A percentile compares a stretch with the other conserved stretches of the same genome.
These are phyloP conservation scores for Acestrorhynchus altus DNA, from an alignment of 2,797 vertebrate genomes.

Conservation along the genomic window DNA sequence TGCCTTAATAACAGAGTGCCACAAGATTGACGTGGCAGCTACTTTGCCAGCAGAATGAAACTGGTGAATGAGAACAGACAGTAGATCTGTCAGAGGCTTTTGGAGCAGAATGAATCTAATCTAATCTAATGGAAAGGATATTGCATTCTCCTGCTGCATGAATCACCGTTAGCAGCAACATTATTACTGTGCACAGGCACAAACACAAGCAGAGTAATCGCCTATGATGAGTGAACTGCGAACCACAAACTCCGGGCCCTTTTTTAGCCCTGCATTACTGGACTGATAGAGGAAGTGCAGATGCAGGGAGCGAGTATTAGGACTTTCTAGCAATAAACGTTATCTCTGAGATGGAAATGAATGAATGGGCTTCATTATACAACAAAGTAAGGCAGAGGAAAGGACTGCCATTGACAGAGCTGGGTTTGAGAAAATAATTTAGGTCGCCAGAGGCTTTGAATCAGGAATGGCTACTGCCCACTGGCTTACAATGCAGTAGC, in stretches of 20 bases:
- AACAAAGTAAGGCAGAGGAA: conserved; percentile 10
- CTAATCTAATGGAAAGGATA: conserved; percentile 57
- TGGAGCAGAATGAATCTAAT: conserved; percentile 50
- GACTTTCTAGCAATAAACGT: conserved; percentile 13
- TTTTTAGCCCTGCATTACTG: conserved; percentile 40
- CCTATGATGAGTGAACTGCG: conserved; percentile 46
- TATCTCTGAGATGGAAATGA: conserved; percentile 23
- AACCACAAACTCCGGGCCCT: conserved; percentile 33
- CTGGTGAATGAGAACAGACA: conserved; percentile 44
- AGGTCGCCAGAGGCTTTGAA: neutral
- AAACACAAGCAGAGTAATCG: conserved; percentile 48
- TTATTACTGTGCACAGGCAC: conserved; percentile 40
- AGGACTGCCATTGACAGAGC: conserved; percentile 12
- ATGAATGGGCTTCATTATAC: conserved; percentile 29
- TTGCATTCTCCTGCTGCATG: conserved; percentile 56
- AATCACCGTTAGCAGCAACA: conserved; percentile 54
- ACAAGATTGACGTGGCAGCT: neutral
- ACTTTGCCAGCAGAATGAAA: conserved; percentile 35
- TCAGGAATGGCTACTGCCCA: neutral
- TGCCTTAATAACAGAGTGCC: neutral
- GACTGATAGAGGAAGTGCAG: conserved; percentile 20
- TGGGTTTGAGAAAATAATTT: conserved; percentile 12
- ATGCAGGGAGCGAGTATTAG: conserved; percentile 7
- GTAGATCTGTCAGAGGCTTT: conserved; percentile 49
- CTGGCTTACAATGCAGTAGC: neutral